Evolutionary conservation across 2,113 vertebrate species (phyloP).

Genomic region (Tyto alba): DNA sequence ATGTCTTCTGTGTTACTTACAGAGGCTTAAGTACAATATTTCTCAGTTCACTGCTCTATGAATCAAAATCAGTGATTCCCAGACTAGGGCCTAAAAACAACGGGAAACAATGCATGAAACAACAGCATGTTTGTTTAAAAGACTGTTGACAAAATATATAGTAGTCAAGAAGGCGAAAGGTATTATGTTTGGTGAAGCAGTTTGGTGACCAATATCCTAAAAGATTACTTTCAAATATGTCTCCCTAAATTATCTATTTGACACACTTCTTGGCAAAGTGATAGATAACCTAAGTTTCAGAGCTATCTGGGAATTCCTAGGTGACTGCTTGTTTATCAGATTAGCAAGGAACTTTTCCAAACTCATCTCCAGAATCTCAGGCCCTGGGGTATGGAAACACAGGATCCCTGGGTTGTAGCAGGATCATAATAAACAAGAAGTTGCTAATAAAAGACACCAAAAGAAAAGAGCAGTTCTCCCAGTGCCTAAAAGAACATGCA

Average conservation of each 20-base stretch:
- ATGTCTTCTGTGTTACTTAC: not conserved
- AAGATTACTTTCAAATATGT: not conserved
- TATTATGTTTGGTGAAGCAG: not conserved
- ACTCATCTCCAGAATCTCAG: not conserved
- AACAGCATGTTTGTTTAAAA: not conserved
- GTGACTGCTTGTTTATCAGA: not conserved
- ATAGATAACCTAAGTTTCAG: not conserved
- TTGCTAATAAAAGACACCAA: not conserved
- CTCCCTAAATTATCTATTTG: not conserved
- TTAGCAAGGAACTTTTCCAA: not conserved
- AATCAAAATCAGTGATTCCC: not conserved
- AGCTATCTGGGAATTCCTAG: not conserved
- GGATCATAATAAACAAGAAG: not conserved
- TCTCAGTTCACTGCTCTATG: not conserved
- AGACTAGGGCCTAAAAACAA: not conserved
- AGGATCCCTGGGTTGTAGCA: not conserved
- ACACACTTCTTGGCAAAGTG: not conserved
- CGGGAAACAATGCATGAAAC: not conserved
- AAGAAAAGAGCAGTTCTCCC: not conserved
- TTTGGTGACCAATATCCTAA: not conserved
- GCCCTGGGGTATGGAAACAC: not conserved
- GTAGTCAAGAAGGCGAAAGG: not conserved
- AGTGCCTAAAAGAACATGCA: not conserved
- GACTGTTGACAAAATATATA: not conserved
- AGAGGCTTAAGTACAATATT: not conserved